Evolutionary conservation across 2,888 invertebrate genomes (phyloP).

Genomic region (Matsumyia berberina): DNA sequence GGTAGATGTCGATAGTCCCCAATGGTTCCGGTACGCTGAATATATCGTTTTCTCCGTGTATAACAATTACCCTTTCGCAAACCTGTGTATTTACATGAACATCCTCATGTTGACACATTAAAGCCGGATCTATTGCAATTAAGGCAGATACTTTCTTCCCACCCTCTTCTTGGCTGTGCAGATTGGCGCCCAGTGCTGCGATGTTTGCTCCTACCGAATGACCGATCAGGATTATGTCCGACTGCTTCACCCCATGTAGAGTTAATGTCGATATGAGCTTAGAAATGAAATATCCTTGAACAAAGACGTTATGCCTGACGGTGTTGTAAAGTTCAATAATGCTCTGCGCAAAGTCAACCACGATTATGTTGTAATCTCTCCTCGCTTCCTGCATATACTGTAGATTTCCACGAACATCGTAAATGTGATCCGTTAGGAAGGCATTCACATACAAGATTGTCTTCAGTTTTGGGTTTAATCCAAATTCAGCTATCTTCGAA

Average conservation of each 20-base stretch:
- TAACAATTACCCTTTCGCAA: conserved; percentile 78
- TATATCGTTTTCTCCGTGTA: conserved; percentile 81
- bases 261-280: conserved; percentile 78
- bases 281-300: conserved; percentile 80
- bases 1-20: conserved; percentile 82
- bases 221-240: conserved; percentile 80
- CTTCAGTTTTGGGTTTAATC: conserved; percentile 79
- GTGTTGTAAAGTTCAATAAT: conserved; percentile 81
- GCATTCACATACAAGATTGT: conserved; percentile 81
- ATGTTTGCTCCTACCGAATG: conserved; percentile 83
- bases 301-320: conserved; percentile 80
- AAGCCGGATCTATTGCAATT: conserved; percentile 81
- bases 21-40: conserved; percentile 80
- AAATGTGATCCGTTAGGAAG: conserved; percentile 79
- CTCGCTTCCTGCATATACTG: conserved; percentile 79
- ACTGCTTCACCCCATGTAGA: conserved; percentile 53
- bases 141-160: conserved; percentile 12
- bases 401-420: conserved; percentile 81
- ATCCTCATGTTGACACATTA: conserved; percentile 80
- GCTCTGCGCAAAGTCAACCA: conserved; percentile 81
- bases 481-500: conserved; percentile 81
- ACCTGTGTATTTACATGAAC: conserved; percentile 78
- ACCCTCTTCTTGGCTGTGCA: not conserved
- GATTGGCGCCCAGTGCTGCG: conserved; percentile 80
- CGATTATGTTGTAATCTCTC: conserved; percentile 80